These are phyloP conservation scores for Peromyscus eremicus DNA, from an alignment of 2,797 vertebrate species.

Conservation along the genomic window DNA sequence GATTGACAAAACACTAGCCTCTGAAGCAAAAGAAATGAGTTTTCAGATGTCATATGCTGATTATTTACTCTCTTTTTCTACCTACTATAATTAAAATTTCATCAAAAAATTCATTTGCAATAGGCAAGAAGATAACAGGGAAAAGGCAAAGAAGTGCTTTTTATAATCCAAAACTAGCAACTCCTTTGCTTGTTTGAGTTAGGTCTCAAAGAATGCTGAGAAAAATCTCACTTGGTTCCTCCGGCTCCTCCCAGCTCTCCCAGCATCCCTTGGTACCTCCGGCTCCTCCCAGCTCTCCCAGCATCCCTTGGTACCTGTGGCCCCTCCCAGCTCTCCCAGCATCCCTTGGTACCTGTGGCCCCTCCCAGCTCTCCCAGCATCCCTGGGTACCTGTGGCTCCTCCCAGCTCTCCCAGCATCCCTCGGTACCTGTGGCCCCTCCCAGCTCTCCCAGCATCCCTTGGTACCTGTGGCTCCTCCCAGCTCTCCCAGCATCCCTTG, in stretches of 20 bases:
- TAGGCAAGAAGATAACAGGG: background rate
- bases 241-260: background rate
- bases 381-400: too few relatives aligned
- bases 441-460: background rate
- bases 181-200: background rate
- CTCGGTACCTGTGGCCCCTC: background rate
- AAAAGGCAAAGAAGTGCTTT: background rate
- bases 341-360: too few relatives aligned
- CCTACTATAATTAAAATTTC: conserved; percentile 38
- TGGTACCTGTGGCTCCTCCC: too few relatives aligned
- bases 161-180: background rate
- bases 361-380: background rate
- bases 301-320: background rate
- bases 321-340: background rate
- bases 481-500: background rate
- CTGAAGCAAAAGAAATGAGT: conserved; percentile 10
- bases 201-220: background rate
- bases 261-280: background rate
- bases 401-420: background rate
- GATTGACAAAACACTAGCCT: background rate
- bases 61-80: conserved; percentile 6
- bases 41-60: background rate
- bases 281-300: too few relatives aligned
- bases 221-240: background rate
- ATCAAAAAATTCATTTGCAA: conserved; percentile 41